phyloP scores from a whole-genome alignment of 2,888 invertebrate genomes.

The Eilema caniola region DNA sequence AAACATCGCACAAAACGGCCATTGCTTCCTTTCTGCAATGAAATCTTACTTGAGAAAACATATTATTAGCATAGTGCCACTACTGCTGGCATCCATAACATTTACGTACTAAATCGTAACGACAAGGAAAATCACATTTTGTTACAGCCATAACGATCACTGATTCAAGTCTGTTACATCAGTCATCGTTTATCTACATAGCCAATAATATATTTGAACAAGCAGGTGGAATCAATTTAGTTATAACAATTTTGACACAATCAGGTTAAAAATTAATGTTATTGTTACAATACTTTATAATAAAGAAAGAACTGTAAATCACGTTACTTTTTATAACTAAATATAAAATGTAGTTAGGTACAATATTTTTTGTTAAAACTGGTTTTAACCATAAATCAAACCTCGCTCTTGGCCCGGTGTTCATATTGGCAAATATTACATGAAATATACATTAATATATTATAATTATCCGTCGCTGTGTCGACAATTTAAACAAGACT shows the following conservation, averaged over 20 bases:
- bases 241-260: neutral
- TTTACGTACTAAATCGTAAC: constrained; percentile 14
- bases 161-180: neutral
- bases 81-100: neutral
- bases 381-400: constrained; percentile 32
- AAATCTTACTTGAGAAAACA: constrained; percentile 2
- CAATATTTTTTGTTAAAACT: neutral
- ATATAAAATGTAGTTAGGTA: neutral
- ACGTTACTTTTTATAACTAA: neutral
- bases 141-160: neutral
- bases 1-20: neutral
- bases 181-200: neutral
- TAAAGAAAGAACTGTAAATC: neutral
- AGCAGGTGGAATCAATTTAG: neutral
- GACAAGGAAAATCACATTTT: constrained; percentile 12
- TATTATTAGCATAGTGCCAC: constrained; percentile 8
- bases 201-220: neutral
- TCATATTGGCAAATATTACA: constrained; percentile 70
- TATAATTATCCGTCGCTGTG: constrained; percentile 50
- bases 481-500: neutral
- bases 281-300: neutral
- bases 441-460: constrained; percentile 16
- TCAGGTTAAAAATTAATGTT: neutral
- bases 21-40: constrained; percentile 2
- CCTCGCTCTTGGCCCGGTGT: constrained; percentile 60